These are phyloP conservation scores for Decapterus maruadsi DNA, from an alignment of 2,797 vertebrate species.

Conservation along the genomic window DNA sequence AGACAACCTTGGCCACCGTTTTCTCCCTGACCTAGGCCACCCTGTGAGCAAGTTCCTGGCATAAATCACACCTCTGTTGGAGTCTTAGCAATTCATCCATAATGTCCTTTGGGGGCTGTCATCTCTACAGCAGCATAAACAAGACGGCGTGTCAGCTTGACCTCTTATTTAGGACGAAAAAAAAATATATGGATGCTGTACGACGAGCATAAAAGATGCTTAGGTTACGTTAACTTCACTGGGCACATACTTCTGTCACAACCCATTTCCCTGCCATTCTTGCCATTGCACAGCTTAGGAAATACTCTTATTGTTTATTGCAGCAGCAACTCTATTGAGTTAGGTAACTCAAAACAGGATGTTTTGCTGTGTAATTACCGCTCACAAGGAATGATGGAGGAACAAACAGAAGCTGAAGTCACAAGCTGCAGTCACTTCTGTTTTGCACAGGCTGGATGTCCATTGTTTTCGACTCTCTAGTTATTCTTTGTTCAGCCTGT, in stretches of 20 bases:
- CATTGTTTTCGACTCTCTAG: conserved; percentile 74
- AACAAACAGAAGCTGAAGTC: conserved; percentile 80
- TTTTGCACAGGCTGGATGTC: conserved; percentile 58
- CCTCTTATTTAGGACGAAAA: conserved; percentile 66
- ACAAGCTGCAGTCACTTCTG: conserved; percentile 62
- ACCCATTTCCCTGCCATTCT: conserved; percentile 71
- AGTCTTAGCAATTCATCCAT: conserved; percentile 75
- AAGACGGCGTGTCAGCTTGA: conserved; percentile 63
- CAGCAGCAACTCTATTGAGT: conserved; percentile 79
- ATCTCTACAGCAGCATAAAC: conserved; percentile 75
- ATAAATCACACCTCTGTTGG: conserved; percentile 68
- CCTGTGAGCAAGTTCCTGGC: conserved; percentile 62
- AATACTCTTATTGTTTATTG: conserved; percentile 78
- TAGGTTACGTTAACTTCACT: conserved; percentile 48
- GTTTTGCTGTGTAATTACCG: conserved; percentile 82
- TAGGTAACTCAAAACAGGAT: conserved; percentile 84
- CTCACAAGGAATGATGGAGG: conserved; percentile 77
- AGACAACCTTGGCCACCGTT: conserved; percentile 75
- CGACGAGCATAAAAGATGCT: conserved; percentile 41
- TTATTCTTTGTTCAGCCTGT: conserved; percentile 60
- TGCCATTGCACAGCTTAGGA: conserved; percentile 76
- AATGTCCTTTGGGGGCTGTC: conserved; percentile 70
- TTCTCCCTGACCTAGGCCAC: conserved; percentile 72
- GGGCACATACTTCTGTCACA: conserved; percentile 72
- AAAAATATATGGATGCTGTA: conserved; percentile 46